phyloP scores from a whole-genome alignment of 2,113 vertebrate genomes.

The Pollimyrus isidori region DNA sequence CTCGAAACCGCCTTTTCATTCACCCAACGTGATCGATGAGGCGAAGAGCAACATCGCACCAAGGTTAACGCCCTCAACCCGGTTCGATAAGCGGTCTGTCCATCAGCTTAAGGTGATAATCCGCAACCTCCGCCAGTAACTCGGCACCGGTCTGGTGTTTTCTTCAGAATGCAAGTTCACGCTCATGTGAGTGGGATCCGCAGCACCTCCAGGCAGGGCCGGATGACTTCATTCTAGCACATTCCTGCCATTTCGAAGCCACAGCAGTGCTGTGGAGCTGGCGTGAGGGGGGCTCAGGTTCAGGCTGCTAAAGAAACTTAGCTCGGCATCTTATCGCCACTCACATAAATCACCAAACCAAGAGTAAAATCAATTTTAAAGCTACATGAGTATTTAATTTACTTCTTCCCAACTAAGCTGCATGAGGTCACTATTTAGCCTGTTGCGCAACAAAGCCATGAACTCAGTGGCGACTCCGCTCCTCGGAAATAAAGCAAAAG shows the following conservation, averaged over 20 bases:
- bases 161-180: background rate
- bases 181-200: background rate
- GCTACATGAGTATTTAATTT: background rate
- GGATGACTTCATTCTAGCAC: background rate
- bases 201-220: background rate
- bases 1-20: background rate
- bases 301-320: background rate
- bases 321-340: background rate
- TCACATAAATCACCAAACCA: slow-evolving; percentile 9
- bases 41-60: background rate
- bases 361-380: background rate
- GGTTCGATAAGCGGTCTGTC: background rate
- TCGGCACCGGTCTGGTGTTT: background rate
- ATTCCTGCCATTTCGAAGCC: background rate
- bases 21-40: background rate
- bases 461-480: background rate
- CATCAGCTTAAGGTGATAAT: background rate
- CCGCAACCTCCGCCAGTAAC: background rate
- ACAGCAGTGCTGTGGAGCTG: background rate
- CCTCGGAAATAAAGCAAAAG: background rate
- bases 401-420: background rate
- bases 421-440: background rate
- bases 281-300: background rate
- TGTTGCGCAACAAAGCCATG: slow-evolving; percentile 1
- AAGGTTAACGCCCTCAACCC: background rate